Conservation (phyloP, 37 sponge, comb jelly and placozoan genomes). For the Crambe crambe region DNA sequence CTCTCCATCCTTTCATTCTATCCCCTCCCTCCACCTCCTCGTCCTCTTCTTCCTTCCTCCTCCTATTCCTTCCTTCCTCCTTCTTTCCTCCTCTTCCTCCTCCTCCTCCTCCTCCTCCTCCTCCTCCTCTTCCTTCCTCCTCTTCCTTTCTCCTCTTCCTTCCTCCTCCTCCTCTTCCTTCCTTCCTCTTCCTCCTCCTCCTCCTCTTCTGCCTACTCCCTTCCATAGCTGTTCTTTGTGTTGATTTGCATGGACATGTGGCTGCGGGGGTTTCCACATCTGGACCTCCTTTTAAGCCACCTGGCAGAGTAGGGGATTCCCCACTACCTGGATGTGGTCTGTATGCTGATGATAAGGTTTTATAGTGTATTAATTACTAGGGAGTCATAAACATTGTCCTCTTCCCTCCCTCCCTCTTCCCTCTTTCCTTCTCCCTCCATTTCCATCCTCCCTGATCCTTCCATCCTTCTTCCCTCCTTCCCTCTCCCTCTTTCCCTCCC, state of each 20-base stretch:
- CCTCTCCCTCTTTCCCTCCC: too few species aligned
- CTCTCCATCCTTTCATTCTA: background rate
- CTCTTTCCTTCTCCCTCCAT: too few species aligned
- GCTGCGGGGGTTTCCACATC: constrained; percentile 80
- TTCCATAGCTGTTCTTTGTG: constrained; percentile 57
- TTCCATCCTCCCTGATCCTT: too few species aligned
- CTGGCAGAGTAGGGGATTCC: constrained; percentile 84
- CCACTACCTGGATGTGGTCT: constrained; percentile 83
- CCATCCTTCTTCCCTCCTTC: too few species aligned
- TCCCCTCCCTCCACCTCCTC: background rate
- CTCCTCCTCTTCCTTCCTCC: background rate
- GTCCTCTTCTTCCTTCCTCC: background rate
- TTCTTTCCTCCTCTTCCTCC: background rate
- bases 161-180: background rate
- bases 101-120: background rate
- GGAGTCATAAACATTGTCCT: background rate
- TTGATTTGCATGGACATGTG: constrained; percentile 45
- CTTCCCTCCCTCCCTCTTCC: too few species aligned
- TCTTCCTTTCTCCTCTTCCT: background rate
- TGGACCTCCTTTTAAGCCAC: constrained; percentile 70
- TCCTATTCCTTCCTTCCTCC: background rate
- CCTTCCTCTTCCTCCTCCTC: background rate
- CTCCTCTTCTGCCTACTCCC: background rate
- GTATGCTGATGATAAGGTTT: constrained; percentile 75
- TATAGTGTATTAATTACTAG: background rate